phyloP scores from a whole-genome alignment of 2,797 vertebrate species.

The Tenualosa ilisha region DNA sequence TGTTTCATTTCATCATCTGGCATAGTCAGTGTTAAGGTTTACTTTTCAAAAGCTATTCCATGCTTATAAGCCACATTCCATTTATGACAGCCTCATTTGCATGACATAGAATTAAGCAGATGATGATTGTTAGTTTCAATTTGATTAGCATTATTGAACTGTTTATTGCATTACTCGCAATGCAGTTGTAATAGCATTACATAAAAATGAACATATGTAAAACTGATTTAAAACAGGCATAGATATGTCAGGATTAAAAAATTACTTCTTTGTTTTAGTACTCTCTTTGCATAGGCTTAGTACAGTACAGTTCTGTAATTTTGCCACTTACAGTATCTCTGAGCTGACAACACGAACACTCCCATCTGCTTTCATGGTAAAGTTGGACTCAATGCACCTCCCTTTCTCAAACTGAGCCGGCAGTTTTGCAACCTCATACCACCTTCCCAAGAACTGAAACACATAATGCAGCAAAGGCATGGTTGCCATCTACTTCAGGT shows the following conservation, averaged over 20 bases:
- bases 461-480: conserved; percentile 27
- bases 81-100: background rate
- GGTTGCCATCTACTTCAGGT: background rate
- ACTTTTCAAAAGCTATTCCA: background rate
- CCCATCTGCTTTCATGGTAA: conserved; percentile 76
- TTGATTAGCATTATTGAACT: background rate
- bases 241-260: too few relatives aligned
- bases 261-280: background rate
- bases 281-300: background rate
- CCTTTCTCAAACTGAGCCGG: conserved; percentile 86
- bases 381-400: conserved; percentile 87
- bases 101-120: background rate
- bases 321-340: conserved; percentile 82
- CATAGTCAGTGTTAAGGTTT: background rate
- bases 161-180: background rate
- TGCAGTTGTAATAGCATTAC: background rate
- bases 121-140: background rate
- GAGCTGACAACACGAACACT: conserved; percentile 85
- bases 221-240: too few relatives aligned
- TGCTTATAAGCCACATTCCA: background rate
- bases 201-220: background rate
- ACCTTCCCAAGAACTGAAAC: conserved; percentile 86
- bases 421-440: conserved; percentile 92
- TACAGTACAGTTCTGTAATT: background rate
- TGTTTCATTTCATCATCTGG: background rate